These are phyloP conservation scores for Hemistola chrysoprasaria DNA, from an alignment of 2,888 invertebrate genomes.

Conservation along the genomic window DNA sequence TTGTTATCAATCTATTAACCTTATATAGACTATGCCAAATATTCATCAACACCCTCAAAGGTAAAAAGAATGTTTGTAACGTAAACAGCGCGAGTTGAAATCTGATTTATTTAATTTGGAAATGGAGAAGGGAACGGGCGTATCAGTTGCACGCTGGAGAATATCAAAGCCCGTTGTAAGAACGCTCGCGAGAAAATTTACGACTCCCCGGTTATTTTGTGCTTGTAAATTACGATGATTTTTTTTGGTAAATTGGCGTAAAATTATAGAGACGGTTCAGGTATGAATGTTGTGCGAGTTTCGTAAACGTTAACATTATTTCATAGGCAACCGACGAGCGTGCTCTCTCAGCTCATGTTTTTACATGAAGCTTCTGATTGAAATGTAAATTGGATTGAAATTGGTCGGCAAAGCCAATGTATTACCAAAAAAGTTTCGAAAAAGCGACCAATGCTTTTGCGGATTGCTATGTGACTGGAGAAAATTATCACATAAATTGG, in stretches of 20 bases:
- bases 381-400: conserved; percentile 74
- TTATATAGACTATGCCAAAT: no score
- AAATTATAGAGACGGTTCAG: conserved; percentile 33
- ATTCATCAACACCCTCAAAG: conserved; percentile 8
- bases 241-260: conserved; percentile 42
- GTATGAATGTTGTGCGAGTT: conserved; percentile 38
- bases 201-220: conserved; percentile 38
- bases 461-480: conserved; percentile 48
- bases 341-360: conserved; percentile 64
- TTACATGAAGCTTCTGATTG: conserved; percentile 71
- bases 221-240: conserved; percentile 47
- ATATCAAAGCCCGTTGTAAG: conserved; percentile 37
- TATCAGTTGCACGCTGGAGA: conserved; percentile 37
- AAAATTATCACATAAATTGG: conserved; percentile 43
- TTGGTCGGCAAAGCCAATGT: conserved; percentile 67
- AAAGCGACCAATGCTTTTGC: conserved; percentile 48
- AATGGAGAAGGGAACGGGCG: conserved; percentile 33
- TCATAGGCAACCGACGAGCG: conserved; percentile 54
- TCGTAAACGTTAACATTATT: conserved; percentile 48
- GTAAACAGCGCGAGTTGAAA: conserved; percentile 33
- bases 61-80: conserved; percentile 18
- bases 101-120: conserved; percentile 32
- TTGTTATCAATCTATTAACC: no score
- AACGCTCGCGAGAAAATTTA: conserved; percentile 48
- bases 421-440: conserved; percentile 50